Evolutionary conservation across 2,888 invertebrate genomes (phyloP), one percentile per base, ranked within the genome.

Genomic region (Cosmorhoe ocellata): DNA sequence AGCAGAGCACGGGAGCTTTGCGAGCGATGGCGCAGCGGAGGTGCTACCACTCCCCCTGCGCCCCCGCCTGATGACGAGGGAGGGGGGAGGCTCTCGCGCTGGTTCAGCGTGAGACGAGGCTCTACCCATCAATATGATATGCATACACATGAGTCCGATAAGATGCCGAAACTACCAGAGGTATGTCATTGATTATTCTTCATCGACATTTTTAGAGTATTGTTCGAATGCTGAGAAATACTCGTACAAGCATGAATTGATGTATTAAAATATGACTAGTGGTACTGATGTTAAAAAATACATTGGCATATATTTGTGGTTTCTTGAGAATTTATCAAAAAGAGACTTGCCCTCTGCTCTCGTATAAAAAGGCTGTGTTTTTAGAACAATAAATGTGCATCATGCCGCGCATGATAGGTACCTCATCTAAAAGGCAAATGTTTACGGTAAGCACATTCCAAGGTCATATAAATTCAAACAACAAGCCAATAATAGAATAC

Each of bases 31-130:
- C 92, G 94, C 67, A 85, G 83, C 67, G 84, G 88, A 39, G 76
- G 81, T 30, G 69, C 71, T 31, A 82, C 86, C 14, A 76, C 83
- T 51, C 85, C 87, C 27, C 82, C 84, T 24, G 78, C 84, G 9
- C 83, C 82, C 2, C 85, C 90, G 34, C 90, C 90, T 49, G 91
- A 91, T 58, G 92, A 92, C 75, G 92, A 94, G 64, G 92, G 94
- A 38, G 93, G 94, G 64, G 95, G 96, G 56, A 91, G 95, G 49
- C 91, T 97, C 38, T 94, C 96, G 26, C 92, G 97, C 64, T 97
- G 97, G 96, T 97, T 97, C 91, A 97, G 96, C 69, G 95, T 97
- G 59, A 90, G 97, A 31, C 92, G 96, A 55, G 95, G 95, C 33
- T 95, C 95, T 57, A 91, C 94, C n/a, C 94, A 95, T 81, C 96